phyloP scores from a whole-genome alignment of 2,797 vertebrate species.

The Jordanella pulchra region DNA sequence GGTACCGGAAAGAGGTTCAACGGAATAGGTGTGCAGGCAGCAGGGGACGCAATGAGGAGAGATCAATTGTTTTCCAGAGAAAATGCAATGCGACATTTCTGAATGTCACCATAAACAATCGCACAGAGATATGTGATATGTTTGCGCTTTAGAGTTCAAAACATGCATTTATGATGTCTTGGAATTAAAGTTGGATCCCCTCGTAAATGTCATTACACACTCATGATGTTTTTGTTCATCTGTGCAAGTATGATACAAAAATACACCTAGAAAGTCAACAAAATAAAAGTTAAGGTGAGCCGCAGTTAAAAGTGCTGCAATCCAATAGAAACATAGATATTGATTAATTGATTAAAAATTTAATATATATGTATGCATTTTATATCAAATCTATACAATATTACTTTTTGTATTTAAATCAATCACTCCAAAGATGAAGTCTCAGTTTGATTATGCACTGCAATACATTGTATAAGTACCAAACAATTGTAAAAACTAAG shows the following conservation, averaged over 20 bases:
- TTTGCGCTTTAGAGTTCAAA: not conserved
- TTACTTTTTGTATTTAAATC: not conserved
- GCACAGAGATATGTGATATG: not conserved
- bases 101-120: not conserved
- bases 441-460: not conserved
- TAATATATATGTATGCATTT: not conserved
- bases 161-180: not conserved
- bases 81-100: conserved; percentile 3
- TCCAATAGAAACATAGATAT: not conserved
- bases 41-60: conserved; percentile 14
- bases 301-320: not conserved
- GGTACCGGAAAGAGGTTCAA: conserved; percentile 81
- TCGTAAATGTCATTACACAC: not conserved
- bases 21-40: conserved; percentile 35
- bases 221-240: conserved; percentile 12
- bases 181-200: not conserved
- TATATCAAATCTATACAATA: no score
- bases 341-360: not conserved
- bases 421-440: not conserved
- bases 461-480: no score
- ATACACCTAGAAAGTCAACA: conserved; percentile 17
- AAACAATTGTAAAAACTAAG: no score
- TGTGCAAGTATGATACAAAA: conserved; percentile 11
- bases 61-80: conserved; percentile 6
- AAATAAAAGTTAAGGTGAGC: conserved; percentile 51